phyloP scores from a whole-genome alignment of 2,113 vertebrate species.

The Alligator mississippiensis region DNA sequence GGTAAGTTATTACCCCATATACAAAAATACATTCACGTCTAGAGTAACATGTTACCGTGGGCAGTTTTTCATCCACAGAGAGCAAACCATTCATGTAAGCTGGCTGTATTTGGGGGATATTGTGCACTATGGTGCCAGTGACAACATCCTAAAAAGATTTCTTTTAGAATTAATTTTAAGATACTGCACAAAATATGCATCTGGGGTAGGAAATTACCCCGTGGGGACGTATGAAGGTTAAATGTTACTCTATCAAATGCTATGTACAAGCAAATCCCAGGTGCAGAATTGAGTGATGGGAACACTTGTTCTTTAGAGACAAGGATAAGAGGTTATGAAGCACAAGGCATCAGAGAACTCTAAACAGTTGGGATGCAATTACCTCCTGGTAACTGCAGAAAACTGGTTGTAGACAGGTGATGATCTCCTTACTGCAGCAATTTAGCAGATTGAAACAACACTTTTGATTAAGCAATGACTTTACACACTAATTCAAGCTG shows the following conservation, averaged over 20 bases:
- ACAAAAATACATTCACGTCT: too few relatives aligned
- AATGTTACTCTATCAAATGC: not conserved
- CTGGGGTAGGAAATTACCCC: too few relatives aligned
- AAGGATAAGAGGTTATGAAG: not conserved
- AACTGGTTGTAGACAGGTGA: slow-evolving; percentile 52
- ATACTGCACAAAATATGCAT: too few relatives aligned
- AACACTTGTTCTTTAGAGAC: not conserved
- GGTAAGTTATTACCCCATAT: too few relatives aligned
- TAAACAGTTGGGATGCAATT: slow-evolving; percentile 42
- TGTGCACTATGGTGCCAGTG: too few relatives aligned
- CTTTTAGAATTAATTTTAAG: too few relatives aligned
- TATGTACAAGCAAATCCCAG: not conserved
- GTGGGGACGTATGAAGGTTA: too few relatives aligned
- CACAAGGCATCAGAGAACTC: not conserved
- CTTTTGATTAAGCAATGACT: not conserved
- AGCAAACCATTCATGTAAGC: too few relatives aligned
- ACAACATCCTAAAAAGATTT: too few relatives aligned
- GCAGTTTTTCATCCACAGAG: too few relatives aligned
- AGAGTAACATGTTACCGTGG: too few relatives aligned
- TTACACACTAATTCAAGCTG: not conserved
- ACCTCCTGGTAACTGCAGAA: slow-evolving; percentile 26
- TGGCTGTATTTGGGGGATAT: too few relatives aligned
- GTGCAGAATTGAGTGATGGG: not conserved
- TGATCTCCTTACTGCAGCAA: slow-evolving; percentile 30
- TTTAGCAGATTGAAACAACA: slow-evolving; percentile 42